phyloP scores from a whole-genome alignment of 2,888 invertebrate genomes.

The Cenopis cana region DNA sequence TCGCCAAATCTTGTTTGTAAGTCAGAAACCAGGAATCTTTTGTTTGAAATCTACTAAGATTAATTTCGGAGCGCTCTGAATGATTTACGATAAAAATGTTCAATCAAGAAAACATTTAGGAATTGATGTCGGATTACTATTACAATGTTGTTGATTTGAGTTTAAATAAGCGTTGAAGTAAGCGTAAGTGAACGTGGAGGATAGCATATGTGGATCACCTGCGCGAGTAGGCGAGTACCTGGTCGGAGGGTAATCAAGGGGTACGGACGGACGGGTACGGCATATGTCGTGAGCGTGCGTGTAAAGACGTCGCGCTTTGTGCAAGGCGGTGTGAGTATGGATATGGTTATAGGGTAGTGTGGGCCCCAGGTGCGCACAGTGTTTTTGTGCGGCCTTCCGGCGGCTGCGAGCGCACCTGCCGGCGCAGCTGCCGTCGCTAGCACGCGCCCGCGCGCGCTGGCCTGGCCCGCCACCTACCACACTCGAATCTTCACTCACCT shows the following conservation, averaged over 20 bases:
- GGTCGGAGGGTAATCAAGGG: conserved; percentile 53
- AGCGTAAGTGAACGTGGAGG: not conserved
- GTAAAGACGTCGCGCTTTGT: conserved; percentile 66
- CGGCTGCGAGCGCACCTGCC: conserved; percentile 82
- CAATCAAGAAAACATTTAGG: not conserved
- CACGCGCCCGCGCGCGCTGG: conserved; percentile 59
- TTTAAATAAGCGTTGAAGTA: conserved; percentile 3
- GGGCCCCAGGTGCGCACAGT: conserved; percentile 75
- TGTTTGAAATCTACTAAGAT: conserved; percentile 25
- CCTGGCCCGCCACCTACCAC: conserved; percentile 48
- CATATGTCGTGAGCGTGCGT: conserved; percentile 65
- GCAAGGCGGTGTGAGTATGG: conserved; percentile 66
- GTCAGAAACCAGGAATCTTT: conserved; percentile 8
- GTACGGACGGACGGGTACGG: conserved; percentile 52
- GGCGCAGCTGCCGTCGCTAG: conserved; percentile 69
- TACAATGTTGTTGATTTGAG: not conserved
- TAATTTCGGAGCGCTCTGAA: not conserved
- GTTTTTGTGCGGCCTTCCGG: conserved; percentile 81
- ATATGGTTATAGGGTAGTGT: conserved; percentile 40
- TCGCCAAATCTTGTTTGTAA: conserved; percentile 37
- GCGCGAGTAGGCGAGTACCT: conserved; percentile 36
- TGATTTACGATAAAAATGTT: conserved; percentile 7
- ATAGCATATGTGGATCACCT: conserved; percentile 42
- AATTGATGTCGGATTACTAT: not conserved
- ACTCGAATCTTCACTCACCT: conserved; percentile 16